Base-by-base conservation (phyloP, 2,113 vertebrate genomes). In the Ranitomeya variabilis region DNA sequence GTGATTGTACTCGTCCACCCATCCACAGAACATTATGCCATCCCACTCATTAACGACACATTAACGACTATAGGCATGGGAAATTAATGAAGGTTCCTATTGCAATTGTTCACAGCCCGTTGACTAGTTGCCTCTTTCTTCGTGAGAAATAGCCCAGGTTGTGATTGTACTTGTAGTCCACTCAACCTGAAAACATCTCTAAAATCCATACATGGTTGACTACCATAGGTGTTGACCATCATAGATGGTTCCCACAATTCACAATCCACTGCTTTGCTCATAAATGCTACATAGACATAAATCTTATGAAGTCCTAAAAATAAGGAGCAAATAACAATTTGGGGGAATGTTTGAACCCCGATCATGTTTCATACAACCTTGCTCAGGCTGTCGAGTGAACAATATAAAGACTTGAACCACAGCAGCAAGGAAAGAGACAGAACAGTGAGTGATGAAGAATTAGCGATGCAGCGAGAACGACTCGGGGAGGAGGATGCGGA, bases 391-490 rank as follows among this genome's bases (percentile, higher is more conserved):
- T 62, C 23, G 37, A 31, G n/a, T 14, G 11, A 81, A 62, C 7
- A 83, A 15, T 54, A 84, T 69, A 13, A 71, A 71, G 23, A 23
- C 62, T 69, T 9, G 79, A 81, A 62, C 57, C 3, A 21, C 4
- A 62, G 26, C 80, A 81, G 57, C 26, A 81, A 26, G 59, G 19
- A 69, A 69, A 12, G 14, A 23, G 64, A 26, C 13, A 52, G 64
- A 54, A 54, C 26, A 15, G 60, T 0, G 64, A 83, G 16, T 45
- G 62, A 19, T 52, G 62, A 69, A 71, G 66, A 71, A 84, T 55
- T 71, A 69, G 13, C 8, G 52, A 84, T 84, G 82, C 82, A 69
- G 64, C 2, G n/a, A 55, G 51, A 55, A 84, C 55, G 55, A 55
- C 45, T 23, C 55, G n/a, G 51, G 26, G 45, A 31, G 82, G 64